Conservation (phyloP, 2,113 vertebrate species). For the Lepidothrix coronata region DNA sequence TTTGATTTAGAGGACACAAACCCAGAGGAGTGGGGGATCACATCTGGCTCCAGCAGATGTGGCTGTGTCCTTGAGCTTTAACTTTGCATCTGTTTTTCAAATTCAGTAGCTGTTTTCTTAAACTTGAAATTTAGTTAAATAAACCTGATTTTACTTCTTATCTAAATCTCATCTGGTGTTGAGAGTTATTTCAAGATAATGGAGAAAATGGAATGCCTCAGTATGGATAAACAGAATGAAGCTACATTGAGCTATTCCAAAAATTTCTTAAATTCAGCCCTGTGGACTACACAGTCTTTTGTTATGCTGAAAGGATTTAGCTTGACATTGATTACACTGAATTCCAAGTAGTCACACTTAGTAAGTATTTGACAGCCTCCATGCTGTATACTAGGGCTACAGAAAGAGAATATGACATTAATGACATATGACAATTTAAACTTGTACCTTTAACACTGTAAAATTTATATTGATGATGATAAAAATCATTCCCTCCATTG, state of each 20-base stretch:
- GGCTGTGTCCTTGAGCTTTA: not conserved
- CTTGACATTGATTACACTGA: not conserved
- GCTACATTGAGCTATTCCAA: not conserved
- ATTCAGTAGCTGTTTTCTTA: not conserved
- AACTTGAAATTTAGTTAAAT: not conserved
- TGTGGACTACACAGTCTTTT: not conserved
- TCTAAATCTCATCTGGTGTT: not conserved
- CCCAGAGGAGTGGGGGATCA: not conserved
- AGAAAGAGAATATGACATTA: not conserved
- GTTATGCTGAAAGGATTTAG: not conserved
- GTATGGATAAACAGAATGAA: not conserved
- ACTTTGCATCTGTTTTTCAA: not conserved
- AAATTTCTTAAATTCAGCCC: not conserved
- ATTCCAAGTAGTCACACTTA: not conserved
- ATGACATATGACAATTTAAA: not conserved
- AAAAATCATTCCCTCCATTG: not conserved
- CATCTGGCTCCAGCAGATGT: not conserved
- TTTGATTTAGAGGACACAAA: not conserved
- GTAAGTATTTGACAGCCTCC: not conserved
- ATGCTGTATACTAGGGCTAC: fast-evolving
- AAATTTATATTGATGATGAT: not conserved
- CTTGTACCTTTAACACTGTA: not conserved
- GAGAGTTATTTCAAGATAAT: not conserved
- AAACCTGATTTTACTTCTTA: not conserved
- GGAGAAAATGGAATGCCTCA: not conserved